Evolutionary conservation across 2,797 vertebrate genomes (phyloP), one percentile per base, ranked within the genome.

Genomic region (Clarias laeviceps): DNA sequence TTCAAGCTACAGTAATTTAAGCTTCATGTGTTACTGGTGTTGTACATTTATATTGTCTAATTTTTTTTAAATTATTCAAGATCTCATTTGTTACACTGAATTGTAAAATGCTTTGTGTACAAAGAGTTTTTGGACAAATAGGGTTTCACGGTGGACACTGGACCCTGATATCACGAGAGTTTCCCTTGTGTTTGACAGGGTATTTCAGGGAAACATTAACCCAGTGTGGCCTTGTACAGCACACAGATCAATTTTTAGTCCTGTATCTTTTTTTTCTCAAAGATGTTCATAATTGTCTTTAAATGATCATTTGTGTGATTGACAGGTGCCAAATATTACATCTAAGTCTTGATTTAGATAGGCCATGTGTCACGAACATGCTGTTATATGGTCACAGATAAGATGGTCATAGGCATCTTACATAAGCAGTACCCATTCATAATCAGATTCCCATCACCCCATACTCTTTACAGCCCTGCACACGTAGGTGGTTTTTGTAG

Each of bases 201-300:
- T 82, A 61, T 73, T 83, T 84, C 40, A n/a, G 45, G 79, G 82
- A 89, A 90, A 89, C 59, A 91, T 91, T 90, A 86, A 91, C 89
- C 80, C 85, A 79, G 5, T n/a, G 45, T 80, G 86, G 83, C 89
- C 89, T 89, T 90, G 86, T 82, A 45, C 22, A 65, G 70, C 66
- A 20, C 1, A 79, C n/a, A 40, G 40, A 18, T 73, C 20, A 27
- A 29, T 40, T 11, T 73, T 45, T 50, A 27, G 22, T 50, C 12
- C 27, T 20, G 37, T 29, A 66, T 14, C 27, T 56, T 61, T 64
- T 18, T 76, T 20, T 59, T 34, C 40, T 27, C 27, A 73, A 27
- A 34, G 0, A 15, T 27, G 45, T 81, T 37, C 3, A 57, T 66
- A 4, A 3, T 57, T 62, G 0, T 27, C 1, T 59, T 15, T 57